Base-by-base conservation (phyloP, 2,797 vertebrate species). In the Siniperca obscura region DNA sequence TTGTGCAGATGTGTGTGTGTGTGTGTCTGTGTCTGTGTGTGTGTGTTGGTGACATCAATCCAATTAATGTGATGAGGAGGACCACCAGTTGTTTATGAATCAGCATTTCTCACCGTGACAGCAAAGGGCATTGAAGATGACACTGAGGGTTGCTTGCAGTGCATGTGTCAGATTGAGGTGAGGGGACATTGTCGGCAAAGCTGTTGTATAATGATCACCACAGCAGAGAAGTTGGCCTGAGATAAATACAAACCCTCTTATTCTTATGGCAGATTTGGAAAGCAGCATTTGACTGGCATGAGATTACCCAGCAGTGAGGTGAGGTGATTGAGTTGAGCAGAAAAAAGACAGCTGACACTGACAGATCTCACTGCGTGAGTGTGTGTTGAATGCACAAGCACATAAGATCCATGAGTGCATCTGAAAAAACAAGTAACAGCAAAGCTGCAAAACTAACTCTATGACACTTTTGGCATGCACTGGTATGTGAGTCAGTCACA, bases 41-140 rank as follows among this genome's bases (percentile, higher is more conserved):
- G 44, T 42, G 30, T 68, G 75, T 12, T 38, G 4, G n/a, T 12
- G 14, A 19, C 40, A 64, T 76, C 65, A 67, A 16, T 68, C 34
- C 25, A 44, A 59, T 82, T 46, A 85, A 69, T 57, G 52, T 12
- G 44, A 82, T 36, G 40, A 69, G 30, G 21, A 34, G 21, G 40
- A 56, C 59, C 65, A 60, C 50, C 56, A 13, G 12, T 50, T 66
- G 74, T 67, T 74, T 59, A 57, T 78, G 74, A 86, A 75, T 91
- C 87, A 86, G 80, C 77, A 22, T 77, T 68, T 83, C 61, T 70
- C 40, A n/a, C 57, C 2, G 7, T 82, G 87, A 87, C 82, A 86
- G 79, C 8, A 16, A 73, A 90, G 87, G 87, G 88, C 87, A 78
- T 56, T 11, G 16, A 66, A 67, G 87, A 72, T 83, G 87, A 90